Conservation (phyloP, 2,797 vertebrate species). For the Gymnoscopelus microlampas region DNA sequence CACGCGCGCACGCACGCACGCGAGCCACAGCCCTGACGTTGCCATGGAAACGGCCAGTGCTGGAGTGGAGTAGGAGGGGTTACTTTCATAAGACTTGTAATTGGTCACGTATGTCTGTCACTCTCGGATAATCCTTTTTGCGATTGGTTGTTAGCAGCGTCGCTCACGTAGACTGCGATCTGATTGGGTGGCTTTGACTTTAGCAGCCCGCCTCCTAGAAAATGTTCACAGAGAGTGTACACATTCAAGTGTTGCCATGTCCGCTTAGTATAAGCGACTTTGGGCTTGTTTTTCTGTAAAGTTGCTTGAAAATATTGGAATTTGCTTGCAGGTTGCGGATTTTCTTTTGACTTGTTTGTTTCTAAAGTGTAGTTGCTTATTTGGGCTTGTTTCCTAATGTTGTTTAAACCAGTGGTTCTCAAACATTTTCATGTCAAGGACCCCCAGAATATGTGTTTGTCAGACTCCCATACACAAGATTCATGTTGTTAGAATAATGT, state of each 20-base stretch:
- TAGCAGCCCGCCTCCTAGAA: constrained; percentile 17
- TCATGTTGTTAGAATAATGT: too few species aligned
- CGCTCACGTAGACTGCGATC: rapidly evolving
- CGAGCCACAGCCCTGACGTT: constrained; percentile 51
- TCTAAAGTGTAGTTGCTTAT: too few species aligned
- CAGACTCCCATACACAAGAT: too few species aligned
- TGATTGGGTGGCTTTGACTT: constrained; percentile 27
- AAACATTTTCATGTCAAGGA: too few species aligned
- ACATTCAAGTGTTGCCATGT: background rate
- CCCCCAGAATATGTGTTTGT: too few species aligned
- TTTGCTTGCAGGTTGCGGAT: too few species aligned
- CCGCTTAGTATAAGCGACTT: too few species aligned
- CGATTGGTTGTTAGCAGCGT: constrained; percentile 25
- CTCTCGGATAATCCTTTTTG: background rate
- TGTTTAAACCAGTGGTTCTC: too few species aligned
- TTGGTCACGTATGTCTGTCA: constrained; percentile 31
- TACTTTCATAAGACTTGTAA: constrained; percentile 14
- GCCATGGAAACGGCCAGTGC: constrained; percentile 52
- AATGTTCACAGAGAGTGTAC: constrained; percentile 14
- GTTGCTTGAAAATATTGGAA: too few species aligned
- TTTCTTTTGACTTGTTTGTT: too few species aligned
- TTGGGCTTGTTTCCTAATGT: too few species aligned
- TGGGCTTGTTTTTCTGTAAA: too few species aligned
- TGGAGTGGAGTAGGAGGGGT: constrained; percentile 9
- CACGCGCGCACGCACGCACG: background rate